Evolutionary conservation across 1,140 invertebrate species (phyloP).

Genomic region (Drusus annulatus): DNA sequence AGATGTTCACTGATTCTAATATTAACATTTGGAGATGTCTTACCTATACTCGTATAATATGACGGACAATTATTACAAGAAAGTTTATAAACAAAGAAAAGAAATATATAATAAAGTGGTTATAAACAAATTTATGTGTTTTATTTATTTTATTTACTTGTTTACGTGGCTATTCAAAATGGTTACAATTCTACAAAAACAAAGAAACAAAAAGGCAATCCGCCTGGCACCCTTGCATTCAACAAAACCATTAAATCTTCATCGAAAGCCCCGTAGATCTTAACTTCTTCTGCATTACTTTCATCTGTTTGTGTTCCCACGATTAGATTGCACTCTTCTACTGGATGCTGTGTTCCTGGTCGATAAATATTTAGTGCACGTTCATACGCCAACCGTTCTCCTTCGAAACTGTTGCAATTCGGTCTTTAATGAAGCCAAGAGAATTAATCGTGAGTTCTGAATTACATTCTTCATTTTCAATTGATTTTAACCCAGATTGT

Average conservation of each 20-base stretch:
- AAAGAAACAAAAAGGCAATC: background rate
- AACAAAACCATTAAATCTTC: background rate
- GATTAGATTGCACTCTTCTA: background rate
- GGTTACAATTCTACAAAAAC: background rate
- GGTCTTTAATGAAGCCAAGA: background rate
- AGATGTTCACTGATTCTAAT: no score
- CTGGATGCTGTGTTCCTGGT: background rate
- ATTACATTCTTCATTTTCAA: conserved; percentile 10
- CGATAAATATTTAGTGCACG: background rate
- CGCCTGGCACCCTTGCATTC: background rate
- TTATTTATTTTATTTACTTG: no score
- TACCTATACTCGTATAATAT: no score
- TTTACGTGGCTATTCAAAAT: no score
- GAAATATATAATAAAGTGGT: no score
- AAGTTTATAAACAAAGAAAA: no score
- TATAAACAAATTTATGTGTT: no score
- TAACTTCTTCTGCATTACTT: background rate
- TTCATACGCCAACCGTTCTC: background rate
- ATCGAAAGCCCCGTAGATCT: conserved; percentile 4
- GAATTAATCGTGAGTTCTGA: conserved; percentile 26
- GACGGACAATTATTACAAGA: no score
- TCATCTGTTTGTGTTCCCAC: conserved; percentile 19
- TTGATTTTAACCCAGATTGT: conserved; percentile 11
- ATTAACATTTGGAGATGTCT: no score
- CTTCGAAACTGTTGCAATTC: conserved; percentile 4